A percentile compares a stretch with the other conserved stretches of the same genome.
Evolutionary conservation across 2,888 invertebrate species (phyloP).

Genomic region (Stegana nigrithorax): DNA sequence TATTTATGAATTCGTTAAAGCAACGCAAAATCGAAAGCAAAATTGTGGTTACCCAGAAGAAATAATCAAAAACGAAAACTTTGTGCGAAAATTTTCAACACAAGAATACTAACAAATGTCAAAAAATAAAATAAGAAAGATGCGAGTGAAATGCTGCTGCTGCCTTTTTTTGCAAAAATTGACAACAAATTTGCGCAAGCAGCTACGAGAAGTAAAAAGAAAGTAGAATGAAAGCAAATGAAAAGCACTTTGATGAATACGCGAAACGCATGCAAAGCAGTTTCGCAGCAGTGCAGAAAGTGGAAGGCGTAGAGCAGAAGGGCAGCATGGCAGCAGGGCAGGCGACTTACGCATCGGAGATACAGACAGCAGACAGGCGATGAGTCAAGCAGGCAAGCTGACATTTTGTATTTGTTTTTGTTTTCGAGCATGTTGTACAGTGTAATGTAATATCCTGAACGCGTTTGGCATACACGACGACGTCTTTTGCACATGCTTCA

Average conservation of each 20-base stretch:
- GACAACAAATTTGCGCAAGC: constrained; percentile 47
- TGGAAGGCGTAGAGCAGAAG: not conserved
- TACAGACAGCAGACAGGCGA: constrained; percentile 1
- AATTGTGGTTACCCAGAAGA: constrained; percentile 11
- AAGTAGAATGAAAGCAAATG: constrained; percentile 43
- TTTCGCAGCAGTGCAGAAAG: constrained; percentile 9
- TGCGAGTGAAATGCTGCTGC: constrained; percentile 19
- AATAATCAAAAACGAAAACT: constrained; percentile 17
- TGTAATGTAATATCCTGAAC: constrained; percentile 1
- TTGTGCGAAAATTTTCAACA: not conserved
- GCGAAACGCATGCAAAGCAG: constrained; percentile 60
- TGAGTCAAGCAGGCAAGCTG: constrained; percentile 25
- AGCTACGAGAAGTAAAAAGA: constrained; percentile 5
- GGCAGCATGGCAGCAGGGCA: too few species aligned
- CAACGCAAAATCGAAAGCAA: too few species aligned
- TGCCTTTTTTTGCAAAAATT: constrained; percentile 47
- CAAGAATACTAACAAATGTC: constrained; percentile 31
- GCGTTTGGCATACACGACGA: too few species aligned
- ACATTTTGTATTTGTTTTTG: constrained; percentile 18
- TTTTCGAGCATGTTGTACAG: too few species aligned
- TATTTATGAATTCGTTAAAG: constrained; percentile 53
- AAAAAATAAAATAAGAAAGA: constrained; percentile 37
- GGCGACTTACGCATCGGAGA: not conserved
- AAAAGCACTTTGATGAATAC: constrained; percentile 64
- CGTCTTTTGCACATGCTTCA: too few species aligned